These are phyloP conservation scores for Bungarus multicinctus DNA, from an alignment of 2,113 vertebrate genomes.

Conservation along the genomic window DNA sequence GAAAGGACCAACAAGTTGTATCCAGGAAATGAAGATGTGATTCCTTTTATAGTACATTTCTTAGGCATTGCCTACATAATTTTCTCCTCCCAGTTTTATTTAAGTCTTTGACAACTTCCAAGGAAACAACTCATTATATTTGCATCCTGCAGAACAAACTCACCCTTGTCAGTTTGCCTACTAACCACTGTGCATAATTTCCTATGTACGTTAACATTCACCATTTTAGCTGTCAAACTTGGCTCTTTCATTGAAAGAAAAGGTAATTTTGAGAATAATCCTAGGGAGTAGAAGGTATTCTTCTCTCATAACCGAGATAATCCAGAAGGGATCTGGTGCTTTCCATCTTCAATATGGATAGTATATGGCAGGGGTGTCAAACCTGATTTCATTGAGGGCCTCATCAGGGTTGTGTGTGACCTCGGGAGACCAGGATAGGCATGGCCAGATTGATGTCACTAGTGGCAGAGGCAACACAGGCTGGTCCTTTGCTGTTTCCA, in stretches of 20 bases:
- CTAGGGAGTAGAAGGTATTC: background rate
- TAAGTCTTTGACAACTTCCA: background rate
- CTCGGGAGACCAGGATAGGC: too few relatives aligned
- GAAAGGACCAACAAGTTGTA: background rate
- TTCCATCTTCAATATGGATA: background rate
- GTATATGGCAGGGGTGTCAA: background rate
- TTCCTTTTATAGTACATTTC: background rate
- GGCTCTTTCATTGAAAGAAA: background rate
- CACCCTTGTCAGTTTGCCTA: background rate
- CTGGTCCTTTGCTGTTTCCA: too few relatives aligned
- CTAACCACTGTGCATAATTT: background rate
- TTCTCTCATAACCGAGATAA: background rate
- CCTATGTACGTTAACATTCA: background rate
- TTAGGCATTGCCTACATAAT: background rate
- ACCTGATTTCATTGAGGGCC: too few relatives aligned
- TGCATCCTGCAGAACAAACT: background rate
- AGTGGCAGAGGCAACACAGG: too few relatives aligned
- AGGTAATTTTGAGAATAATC: background rate
- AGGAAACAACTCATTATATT: background rate
- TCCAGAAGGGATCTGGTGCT: background rate
- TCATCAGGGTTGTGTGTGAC: too few relatives aligned
- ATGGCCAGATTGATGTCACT: too few relatives aligned
- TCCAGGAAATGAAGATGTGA: background rate
- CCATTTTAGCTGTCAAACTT: background rate
- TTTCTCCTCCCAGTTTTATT: slow-evolving; percentile 6